Base-by-base conservation (phyloP, 2,113 vertebrate genomes). In the Odontesthes bonariensis region DNA sequence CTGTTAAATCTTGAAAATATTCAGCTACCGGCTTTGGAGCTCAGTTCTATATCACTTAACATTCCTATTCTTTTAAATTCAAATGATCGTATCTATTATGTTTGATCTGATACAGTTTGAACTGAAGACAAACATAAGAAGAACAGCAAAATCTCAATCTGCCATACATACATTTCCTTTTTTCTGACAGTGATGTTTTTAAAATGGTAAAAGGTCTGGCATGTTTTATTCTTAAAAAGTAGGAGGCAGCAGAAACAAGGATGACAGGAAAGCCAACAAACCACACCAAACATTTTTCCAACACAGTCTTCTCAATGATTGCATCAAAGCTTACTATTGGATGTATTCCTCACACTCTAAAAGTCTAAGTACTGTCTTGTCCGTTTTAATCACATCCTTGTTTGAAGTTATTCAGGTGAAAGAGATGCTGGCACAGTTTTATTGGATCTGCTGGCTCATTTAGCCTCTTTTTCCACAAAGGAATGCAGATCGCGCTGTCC, bases 191-290 rank as follows among this genome's bases (percentile, higher is more conserved):
- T 65, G 84, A 7, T 38, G 35, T 10, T 82, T 72, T 69, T 60
- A 63, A 65, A 80, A 82, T 77, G 65, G 79, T 77, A 63, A 38
- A 38, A 38, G 1, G 2, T 10, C 35, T 83, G 62, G 35, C 42
- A 70, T 20, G 13, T 10, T 73, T 73, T 65, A 59, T 17, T 23
- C 69, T 3, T 17, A 44, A 77, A 75, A 79, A 57, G 49, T 53
- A 76, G 61, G 73, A 87, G 78, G 54, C 63, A 83, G 83, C 79
- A 81, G 65, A 82, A 90, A 79, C 32, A 47, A 46, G 27, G 27
- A 79, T 82, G 82, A 77, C 77, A 80, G 59, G 53, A 64, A 79
- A 86, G 83, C 82, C 75, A 84, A 86, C 75, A 38, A 85, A 71
- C 33, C 69, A 60, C 47, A 8, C 12, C 49, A 61, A 38, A 33